phyloP scores from a whole-genome alignment of 2,113 vertebrate species.

The Dinomys branickii region DNA sequence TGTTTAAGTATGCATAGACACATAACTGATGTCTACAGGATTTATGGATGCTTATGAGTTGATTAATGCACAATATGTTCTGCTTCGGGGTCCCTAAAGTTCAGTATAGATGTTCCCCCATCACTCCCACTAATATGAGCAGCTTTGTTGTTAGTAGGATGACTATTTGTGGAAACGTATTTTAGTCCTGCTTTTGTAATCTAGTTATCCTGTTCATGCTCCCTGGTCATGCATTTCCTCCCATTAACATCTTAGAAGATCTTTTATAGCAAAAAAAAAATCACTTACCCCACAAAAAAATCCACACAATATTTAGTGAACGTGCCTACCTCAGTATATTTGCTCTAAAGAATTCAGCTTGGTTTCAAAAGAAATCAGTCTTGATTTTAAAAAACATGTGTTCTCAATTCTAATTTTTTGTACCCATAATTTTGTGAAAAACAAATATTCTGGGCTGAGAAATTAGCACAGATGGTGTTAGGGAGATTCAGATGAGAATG shows the following conservation, averaged over 20 bases:
- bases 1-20: neutral
- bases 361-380: slow-evolving; percentile 7
- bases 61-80: neutral
- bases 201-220: neutral
- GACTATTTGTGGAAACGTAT: neutral
- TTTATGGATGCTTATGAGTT: neutral
- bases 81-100: neutral
- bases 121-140: neutral
- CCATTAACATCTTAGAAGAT: neutral
- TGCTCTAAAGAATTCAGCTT: slow-evolving; percentile 26
- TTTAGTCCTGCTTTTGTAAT: neutral
- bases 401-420: neutral
- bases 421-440: neutral
- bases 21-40: neutral
- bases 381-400: neutral
- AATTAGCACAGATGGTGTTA: neutral
- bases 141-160: neutral
- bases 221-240: neutral
- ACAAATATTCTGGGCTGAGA: neutral
- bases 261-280: slow-evolving; percentile 1
- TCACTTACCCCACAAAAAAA: too few species aligned
- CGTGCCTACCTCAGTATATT: neutral
- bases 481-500: neutral
- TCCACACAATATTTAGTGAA: neutral
- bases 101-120: neutral